phyloP scores from a whole-genome alignment of 2,888 invertebrate species.

The Tipula unca region DNA sequence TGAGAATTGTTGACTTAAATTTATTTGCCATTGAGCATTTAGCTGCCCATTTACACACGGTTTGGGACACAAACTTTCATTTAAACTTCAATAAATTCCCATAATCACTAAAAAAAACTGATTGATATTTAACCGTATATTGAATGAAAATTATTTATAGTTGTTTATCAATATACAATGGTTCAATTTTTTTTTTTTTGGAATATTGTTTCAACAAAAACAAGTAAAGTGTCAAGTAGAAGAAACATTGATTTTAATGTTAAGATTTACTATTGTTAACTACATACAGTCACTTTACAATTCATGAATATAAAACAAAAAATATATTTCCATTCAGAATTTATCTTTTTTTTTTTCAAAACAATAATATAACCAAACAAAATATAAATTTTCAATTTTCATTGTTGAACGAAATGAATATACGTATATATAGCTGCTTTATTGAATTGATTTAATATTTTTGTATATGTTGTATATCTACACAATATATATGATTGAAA shows the following conservation, averaged over 20 bases:
- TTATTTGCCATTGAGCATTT: no score
- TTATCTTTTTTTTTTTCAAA: background rate
- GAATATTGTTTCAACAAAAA: background rate
- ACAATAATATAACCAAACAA: background rate
- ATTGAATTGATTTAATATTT: background rate
- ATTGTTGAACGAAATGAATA: background rate
- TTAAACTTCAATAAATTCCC: background rate
- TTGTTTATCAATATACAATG: background rate
- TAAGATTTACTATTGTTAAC: conserved; percentile 8
- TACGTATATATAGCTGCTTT: background rate
- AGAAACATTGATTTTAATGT: conserved; percentile 8
- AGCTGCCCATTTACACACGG: background rate
- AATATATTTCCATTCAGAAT: background rate
- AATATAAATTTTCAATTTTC: conserved; percentile 8
- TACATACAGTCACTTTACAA: background rate
- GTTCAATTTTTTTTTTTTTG: background rate
- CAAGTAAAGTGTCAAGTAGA: background rate
- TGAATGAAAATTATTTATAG: background rate
- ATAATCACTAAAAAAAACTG: background rate
- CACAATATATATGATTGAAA: background rate
- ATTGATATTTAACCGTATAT: conserved; percentile 2
- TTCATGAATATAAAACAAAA: background rate
- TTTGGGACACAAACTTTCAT: background rate
- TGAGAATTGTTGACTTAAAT: no score
- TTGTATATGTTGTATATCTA: background rate